Conservation (phyloP, 1,140 invertebrate species). For the Argopecten irradians region DNA sequence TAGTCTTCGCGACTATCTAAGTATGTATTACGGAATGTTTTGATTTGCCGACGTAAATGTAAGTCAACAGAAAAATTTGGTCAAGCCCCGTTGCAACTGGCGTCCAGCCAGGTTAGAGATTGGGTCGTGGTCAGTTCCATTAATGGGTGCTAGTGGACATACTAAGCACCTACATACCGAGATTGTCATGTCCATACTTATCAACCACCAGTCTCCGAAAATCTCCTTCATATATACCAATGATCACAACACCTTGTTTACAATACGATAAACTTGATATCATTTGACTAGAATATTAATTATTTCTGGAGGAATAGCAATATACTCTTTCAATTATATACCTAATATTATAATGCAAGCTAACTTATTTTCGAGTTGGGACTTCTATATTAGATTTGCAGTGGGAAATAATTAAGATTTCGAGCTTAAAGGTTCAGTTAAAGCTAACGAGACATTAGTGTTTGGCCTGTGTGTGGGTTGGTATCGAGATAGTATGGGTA, state of each 20-base stretch:
- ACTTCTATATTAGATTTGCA: no score
- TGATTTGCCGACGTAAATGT: not conserved
- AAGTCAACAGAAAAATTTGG: slow-evolving; percentile 10
- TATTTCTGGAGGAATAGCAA: no score
- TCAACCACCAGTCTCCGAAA: not conserved
- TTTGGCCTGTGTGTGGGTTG: not conserved
- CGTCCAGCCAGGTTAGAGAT: not conserved
- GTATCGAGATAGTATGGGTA: not conserved
- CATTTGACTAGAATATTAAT: not conserved
- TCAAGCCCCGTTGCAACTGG: slow-evolving; percentile 6
- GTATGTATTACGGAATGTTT: not conserved
- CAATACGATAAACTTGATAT: not conserved
- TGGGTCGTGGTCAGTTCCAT: not conserved
- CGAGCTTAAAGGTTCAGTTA: not conserved
- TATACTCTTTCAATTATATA: no score
- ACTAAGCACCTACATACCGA: not conserved
- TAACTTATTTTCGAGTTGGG: no score
- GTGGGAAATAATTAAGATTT: not conserved
- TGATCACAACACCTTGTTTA: not conserved
- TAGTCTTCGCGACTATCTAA: not conserved
- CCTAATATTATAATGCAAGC: no score
- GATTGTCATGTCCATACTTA: not conserved
- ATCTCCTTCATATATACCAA: not conserved
- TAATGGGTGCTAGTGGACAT: slow-evolving; percentile 1
- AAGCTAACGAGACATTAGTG: not conserved